These are phyloP conservation scores for Drosophila oshimai DNA, from an alignment of 1,140 invertebrate species.

Conservation along the genomic window DNA sequence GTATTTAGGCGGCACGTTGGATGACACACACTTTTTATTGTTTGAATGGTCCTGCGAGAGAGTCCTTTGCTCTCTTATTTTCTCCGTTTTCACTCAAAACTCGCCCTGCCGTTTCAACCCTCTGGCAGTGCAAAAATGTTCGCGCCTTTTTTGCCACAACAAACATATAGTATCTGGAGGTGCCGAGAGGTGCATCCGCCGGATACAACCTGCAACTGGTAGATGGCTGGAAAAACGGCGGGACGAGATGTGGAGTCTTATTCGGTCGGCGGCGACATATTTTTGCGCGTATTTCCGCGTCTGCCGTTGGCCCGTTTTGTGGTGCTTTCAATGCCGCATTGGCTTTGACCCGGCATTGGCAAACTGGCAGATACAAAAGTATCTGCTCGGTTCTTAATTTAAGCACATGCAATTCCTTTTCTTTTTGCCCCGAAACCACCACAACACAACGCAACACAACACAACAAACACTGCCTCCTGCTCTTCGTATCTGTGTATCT, in stretches of 20 bases:
- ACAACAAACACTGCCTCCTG: not conserved
- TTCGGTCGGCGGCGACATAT: not conserved
- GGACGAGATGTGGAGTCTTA: not conserved
- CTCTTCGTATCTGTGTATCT: slow-evolving; percentile 36
- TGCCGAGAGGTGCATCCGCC: not conserved
- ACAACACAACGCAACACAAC: slow-evolving; percentile 1
- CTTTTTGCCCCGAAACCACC: slow-evolving; percentile 13
- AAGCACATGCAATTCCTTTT: not conserved
- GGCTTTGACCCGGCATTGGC: slow-evolving; percentile 43
- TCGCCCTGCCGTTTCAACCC: slow-evolving; percentile 1
- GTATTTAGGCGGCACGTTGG: not conserved
- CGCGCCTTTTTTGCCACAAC: slow-evolving; percentile 64
- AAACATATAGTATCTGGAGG: too few species aligned
- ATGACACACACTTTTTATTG: not conserved
- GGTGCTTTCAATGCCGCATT: slow-evolving; percentile 24
- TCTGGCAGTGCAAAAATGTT: slow-evolving; percentile 6
- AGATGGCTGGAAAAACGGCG: slow-evolving; percentile 1
- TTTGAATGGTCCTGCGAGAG: not conserved
- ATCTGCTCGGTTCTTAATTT: slow-evolving; percentile 17
- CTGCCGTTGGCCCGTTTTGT: too few species aligned
- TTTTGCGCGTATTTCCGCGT: slow-evolving; percentile 29
- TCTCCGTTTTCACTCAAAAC: not conserved
- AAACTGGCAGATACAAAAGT: slow-evolving; percentile 26
- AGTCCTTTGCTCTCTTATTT: not conserved
- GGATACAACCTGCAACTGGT: slow-evolving; percentile 27